Evolutionary conservation across 2,113 vertebrate species (phyloP).

Genomic region (Ceyx margarethae): DNA sequence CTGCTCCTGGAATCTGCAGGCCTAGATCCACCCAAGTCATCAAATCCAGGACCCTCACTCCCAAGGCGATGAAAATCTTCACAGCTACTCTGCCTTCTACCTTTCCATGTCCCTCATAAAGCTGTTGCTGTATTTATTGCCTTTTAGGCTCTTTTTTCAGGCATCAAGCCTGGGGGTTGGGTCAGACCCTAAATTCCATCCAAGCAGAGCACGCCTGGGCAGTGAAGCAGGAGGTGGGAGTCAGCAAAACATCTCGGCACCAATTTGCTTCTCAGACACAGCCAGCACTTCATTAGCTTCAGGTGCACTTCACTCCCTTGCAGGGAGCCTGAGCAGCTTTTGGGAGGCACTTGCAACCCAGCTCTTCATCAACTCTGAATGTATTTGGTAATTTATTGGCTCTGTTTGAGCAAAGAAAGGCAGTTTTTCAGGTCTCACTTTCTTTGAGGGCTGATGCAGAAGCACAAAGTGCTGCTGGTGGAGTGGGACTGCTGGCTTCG

Average conservation of each 20-base stretch:
- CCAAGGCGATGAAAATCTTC: background rate
- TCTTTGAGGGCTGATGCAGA: background rate
- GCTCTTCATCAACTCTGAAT: background rate
- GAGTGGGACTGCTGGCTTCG: background rate
- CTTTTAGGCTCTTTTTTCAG: background rate
- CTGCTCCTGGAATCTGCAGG: background rate
- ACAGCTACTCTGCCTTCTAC: background rate
- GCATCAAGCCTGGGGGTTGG: background rate
- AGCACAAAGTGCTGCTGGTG: background rate
- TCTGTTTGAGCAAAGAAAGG: slow-evolving; percentile 10
- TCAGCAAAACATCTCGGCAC: background rate
- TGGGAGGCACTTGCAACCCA: background rate
- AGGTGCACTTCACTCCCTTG: slow-evolving; percentile 2
- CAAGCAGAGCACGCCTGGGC: background rate
- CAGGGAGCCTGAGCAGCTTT: background rate
- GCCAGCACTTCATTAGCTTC: slow-evolving; percentile 43
- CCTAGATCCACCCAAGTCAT: background rate
- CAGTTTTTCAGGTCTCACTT: background rate
- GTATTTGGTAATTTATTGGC: background rate
- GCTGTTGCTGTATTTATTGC: rapidly evolving
- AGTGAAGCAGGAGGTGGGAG: background rate
- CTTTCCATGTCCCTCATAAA: background rate
- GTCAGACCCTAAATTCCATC: background rate
- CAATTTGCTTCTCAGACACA: slow-evolving; percentile 30
- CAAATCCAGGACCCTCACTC: background rate